Evolutionary conservation across 2,797 vertebrate genomes (phyloP).

Genomic region (Nannoperca australis): DNA sequence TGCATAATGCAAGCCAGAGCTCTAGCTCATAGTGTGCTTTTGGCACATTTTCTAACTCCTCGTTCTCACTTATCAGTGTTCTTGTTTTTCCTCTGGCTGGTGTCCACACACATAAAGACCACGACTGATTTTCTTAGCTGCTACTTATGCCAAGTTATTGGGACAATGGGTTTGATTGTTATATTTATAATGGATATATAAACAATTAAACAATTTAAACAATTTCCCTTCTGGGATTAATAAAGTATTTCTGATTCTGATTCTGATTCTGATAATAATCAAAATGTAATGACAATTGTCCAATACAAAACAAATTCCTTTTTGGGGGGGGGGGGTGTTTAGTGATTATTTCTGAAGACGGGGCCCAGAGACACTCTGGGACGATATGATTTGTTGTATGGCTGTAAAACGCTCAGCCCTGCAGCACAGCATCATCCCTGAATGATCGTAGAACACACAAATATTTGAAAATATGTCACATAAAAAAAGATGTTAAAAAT

Average conservation of each 20-base stretch:
- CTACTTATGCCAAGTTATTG: background rate
- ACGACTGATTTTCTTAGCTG: background rate
- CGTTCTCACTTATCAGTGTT: background rate
- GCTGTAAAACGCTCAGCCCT: slow-evolving; percentile 10
- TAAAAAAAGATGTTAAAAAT: slow-evolving; percentile 4
- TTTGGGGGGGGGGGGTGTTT: too few species aligned
- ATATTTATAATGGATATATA: background rate
- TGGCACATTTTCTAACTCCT: background rate
- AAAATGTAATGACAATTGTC: slow-evolving; percentile 19
- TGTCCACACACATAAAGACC: background rate
- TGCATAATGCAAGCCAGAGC: background rate
- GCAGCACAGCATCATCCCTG: background rate
- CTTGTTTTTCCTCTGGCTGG: background rate
- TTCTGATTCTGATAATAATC: too few species aligned
- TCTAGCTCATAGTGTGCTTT: background rate
- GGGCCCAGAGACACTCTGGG: background rate
- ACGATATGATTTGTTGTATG: slow-evolving; percentile 4
- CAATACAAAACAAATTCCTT: slow-evolving; percentile 12
- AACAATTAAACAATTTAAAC: too few species aligned
- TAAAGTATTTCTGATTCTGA: too few species aligned
- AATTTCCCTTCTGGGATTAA: too few species aligned
- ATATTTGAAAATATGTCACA: slow-evolving; percentile 9
- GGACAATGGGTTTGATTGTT: slow-evolving; percentile 15
- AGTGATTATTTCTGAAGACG: background rate
- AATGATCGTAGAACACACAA: background rate